Conservation (phyloP, 1,140 invertebrate species). For the Brachionus asplanchnoidis region DNA sequence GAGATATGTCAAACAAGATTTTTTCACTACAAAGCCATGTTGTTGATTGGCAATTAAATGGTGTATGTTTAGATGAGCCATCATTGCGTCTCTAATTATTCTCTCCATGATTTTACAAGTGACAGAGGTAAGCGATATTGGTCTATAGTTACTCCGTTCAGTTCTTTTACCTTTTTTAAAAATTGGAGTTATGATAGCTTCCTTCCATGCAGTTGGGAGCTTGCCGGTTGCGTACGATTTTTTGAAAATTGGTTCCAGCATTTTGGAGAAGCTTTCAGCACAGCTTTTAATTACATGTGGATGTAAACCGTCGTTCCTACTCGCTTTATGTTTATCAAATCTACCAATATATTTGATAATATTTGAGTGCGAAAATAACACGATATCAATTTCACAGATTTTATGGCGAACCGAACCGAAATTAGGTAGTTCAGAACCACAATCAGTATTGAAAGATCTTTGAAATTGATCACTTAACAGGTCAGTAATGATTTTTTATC, state of each 20-base stretch:
- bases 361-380: no score
- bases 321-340: no score
- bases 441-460: background rate
- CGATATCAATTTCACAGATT: no score
- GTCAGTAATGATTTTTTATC: background rate
- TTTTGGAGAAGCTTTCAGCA: no score
- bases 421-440: no score
- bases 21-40: background rate
- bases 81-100: background rate
- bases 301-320: no score
- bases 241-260: no score
- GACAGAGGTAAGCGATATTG: background rate
- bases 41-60: background rate
- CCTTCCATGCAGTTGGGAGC: no score
- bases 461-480: background rate
- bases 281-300: no score
- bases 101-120: background rate
- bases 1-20: background rate
- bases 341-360: no score
- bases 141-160: background rate
- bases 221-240: no score
- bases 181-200: background rate
- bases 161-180: background rate
- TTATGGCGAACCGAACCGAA: no score
- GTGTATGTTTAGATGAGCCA: background rate